phyloP scores from a whole-genome alignment of 2,888 invertebrate genomes.

The Hypsopygia costalis region DNA sequence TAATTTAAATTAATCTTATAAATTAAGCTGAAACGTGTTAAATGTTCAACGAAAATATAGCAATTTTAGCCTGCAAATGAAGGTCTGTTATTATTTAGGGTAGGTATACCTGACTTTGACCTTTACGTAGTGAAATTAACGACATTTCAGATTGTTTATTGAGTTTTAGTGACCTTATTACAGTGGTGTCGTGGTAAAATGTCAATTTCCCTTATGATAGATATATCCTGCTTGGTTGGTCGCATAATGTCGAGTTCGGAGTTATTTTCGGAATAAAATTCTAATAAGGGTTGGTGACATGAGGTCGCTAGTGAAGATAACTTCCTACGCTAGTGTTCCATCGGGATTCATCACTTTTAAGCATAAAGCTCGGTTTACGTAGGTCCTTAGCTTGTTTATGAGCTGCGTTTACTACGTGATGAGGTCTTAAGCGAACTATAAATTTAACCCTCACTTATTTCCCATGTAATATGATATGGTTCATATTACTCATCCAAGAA shows the following conservation, averaged over 20 bases:
- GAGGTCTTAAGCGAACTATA: no score
- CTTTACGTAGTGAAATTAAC: neutral
- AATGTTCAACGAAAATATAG: neutral
- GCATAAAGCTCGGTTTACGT: neutral
- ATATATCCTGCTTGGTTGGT: constrained; percentile 15
- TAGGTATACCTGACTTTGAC: neutral
- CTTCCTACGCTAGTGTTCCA: neutral
- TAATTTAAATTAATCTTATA: no score
- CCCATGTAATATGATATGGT: no score
- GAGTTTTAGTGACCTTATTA: neutral
- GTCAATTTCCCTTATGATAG: constrained; percentile 26
- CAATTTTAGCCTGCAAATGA: neutral
- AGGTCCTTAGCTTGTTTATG: no score
- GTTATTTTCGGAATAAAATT: constrained; percentile 32
- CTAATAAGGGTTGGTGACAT: neutral
- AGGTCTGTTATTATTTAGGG: neutral
- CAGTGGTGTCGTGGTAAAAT: constrained; percentile 21
- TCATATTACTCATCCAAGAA: no score
- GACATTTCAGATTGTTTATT: neutral
- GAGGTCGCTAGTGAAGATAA: neutral
- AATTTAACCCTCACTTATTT: no score
- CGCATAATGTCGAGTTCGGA: constrained; percentile 27
- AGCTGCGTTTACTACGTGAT: no score
- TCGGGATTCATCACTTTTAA: neutral
- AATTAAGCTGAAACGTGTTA: no score